Conservation (phyloP, 2,797 vertebrate genomes). For the Hypotaenidia okinawae region DNA sequence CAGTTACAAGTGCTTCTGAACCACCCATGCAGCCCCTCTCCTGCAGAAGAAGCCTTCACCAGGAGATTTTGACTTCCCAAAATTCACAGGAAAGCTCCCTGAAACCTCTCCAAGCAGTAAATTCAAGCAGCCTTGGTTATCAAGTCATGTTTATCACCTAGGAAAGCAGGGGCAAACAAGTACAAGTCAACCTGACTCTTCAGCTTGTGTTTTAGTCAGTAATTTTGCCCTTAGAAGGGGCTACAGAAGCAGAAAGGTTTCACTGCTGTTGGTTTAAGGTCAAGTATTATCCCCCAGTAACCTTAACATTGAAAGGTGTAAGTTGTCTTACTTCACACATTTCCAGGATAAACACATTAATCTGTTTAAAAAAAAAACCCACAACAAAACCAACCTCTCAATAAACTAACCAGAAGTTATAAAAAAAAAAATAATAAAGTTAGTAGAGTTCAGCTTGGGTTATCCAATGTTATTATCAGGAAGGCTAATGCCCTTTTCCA, state of each 20-base stretch:
- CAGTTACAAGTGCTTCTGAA: background rate
- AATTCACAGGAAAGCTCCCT: background rate
- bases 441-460: accelerated
- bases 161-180: background rate
- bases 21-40: background rate
- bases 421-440: no score
- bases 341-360: background rate
- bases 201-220: background rate
- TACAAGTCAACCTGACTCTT: background rate
- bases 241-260: background rate
- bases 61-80: accelerated
- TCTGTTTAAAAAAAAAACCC: background rate
- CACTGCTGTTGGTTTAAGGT: background rate
- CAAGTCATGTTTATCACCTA: background rate
- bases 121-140: background rate
- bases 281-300: background rate
- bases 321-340: background rate
- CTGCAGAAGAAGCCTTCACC: background rate
- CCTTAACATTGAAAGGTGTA: background rate
- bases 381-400: background rate
- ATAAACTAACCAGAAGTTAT: accelerated
- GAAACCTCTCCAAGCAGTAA: background rate
- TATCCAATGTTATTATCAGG: background rate
- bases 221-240: background rate
- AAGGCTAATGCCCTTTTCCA: background rate